These are phyloP conservation scores for Rhynchotus rufescens DNA, from an alignment of 2,797 vertebrate species.

Conservation along the genomic window DNA sequence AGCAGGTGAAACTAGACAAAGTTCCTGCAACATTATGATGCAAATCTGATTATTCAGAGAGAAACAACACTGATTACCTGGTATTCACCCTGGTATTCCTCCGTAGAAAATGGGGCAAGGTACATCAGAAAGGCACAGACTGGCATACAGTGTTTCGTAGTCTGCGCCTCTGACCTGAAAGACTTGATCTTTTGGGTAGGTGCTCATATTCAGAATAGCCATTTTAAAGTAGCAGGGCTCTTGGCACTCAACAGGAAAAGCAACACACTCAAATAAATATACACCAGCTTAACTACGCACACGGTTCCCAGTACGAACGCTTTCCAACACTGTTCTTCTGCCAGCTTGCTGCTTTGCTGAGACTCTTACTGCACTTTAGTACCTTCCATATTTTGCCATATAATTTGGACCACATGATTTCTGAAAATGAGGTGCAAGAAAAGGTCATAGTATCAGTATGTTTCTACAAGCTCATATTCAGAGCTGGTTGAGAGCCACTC, in stretches of 20 bases:
- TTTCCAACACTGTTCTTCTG: neutral
- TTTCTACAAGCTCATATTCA: neutral
- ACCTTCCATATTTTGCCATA: neutral
- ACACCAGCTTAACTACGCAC: neutral
- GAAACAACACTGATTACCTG: neutral
- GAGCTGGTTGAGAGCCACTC: neutral
- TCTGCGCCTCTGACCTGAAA: neutral
- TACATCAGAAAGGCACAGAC: neutral
- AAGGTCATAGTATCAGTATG: neutral
- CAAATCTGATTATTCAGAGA: neutral
- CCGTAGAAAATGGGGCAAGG: neutral
- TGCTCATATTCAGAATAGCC: neutral
- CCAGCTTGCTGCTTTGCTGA: neutral
- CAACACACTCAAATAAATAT: neutral
- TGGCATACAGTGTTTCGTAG: neutral
- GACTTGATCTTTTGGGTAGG: neutral
- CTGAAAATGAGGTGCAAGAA: neutral
- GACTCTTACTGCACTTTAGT: neutral
- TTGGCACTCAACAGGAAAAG: neutral
- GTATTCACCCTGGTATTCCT: neutral
- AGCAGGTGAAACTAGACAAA: neutral
- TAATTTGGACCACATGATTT: neutral
- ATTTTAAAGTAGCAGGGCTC: accelerated
- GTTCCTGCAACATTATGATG: accelerated
- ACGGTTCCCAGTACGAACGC: neutral